Percentiles rank a stretch among this genome's conserved stretches.
These are phyloP conservation scores for Callyntrura guangdongensis DNA, from an alignment of 2,888 invertebrate species.

Conservation along the genomic window DNA sequence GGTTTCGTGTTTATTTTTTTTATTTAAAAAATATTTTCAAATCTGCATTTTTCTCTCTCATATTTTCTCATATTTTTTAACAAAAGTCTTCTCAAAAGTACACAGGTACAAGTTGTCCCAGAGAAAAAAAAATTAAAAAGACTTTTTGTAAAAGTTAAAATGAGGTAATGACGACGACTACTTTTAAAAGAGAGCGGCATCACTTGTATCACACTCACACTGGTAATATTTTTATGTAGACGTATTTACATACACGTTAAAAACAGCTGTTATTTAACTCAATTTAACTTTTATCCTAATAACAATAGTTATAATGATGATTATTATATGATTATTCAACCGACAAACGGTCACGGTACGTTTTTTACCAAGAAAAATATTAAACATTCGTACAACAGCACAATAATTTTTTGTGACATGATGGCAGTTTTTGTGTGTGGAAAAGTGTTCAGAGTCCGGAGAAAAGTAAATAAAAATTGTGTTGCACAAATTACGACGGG, in stretches of 20 bases:
- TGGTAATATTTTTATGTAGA: too few relatives aligned
- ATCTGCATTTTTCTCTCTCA: too few relatives aligned
- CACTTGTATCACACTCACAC: too few relatives aligned
- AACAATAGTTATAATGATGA: constrained; percentile 20
- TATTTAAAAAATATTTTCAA: too few relatives aligned
- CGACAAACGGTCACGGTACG: constrained; percentile 34
- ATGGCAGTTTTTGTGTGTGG: not conserved
- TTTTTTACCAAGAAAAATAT: not conserved
- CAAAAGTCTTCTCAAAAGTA: too few relatives aligned
- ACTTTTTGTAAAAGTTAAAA: not conserved
- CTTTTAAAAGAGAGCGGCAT: not conserved
- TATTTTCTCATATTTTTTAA: too few relatives aligned
- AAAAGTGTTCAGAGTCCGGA: constrained; percentile 20
- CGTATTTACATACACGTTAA: too few relatives aligned
- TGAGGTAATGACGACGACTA: constrained; percentile 16
- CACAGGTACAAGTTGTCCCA: too few relatives aligned
- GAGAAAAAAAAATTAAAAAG: constrained; percentile 1
- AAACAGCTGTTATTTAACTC: not conserved
- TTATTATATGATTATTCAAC: constrained; percentile 3
- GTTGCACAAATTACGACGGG: too few relatives aligned
- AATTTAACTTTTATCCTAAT: too few relatives aligned
- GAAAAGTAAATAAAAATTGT: not conserved
- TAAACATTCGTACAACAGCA: not conserved
- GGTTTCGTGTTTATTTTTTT: too few relatives aligned
- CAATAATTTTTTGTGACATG: constrained; percentile 34